A percentile compares a stretch with the other conserved stretches of the same genome.
Evolutionary conservation across 2,113 vertebrate genomes (phyloP).

Genomic region (Climacteris rufus): DNA sequence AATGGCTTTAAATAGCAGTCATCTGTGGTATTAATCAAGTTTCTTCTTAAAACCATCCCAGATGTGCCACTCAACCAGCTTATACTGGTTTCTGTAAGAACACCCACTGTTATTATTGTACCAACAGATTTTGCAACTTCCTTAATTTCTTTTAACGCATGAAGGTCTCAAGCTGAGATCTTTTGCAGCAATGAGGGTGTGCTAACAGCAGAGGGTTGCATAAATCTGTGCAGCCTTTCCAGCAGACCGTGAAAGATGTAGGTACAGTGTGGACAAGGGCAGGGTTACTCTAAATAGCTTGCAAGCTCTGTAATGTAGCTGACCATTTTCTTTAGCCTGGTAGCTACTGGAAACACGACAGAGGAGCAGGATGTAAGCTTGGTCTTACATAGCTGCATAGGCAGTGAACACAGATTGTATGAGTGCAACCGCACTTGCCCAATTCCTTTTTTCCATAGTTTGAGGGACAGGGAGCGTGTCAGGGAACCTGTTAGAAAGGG

Average conservation of each 20-base stretch:
- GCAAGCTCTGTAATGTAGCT: not conserved
- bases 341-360: not conserved
- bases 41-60: constrained; percentile 68
- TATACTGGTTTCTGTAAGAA: constrained; percentile 66
- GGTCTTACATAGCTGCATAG: not conserved
- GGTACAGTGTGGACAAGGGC: not conserved
- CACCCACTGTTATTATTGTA: constrained; percentile 69
- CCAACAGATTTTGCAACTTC: constrained; percentile 66
- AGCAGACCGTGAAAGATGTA: not conserved
- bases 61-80: constrained; percentile 68
- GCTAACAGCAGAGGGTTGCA: constrained; percentile 44
- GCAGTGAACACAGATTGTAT: not conserved
- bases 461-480: not conserved
- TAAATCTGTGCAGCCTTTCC: not conserved
- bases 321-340: not conserved
- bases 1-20: constrained; percentile 58
- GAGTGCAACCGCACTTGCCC: not conserved
- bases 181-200: constrained; percentile 20
- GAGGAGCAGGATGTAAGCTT: not conserved
- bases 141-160: constrained; percentile 62
- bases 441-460: not conserved
- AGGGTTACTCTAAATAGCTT: not conserved
- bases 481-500: not conserved
- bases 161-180: constrained; percentile 35
- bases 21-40: constrained; percentile 67